A percentile compares a stretch with the other conserved stretches of the same genome.
phyloP scores from a whole-genome alignment of 1,140 invertebrate genomes.

The Paracyclopina nana region DNA sequence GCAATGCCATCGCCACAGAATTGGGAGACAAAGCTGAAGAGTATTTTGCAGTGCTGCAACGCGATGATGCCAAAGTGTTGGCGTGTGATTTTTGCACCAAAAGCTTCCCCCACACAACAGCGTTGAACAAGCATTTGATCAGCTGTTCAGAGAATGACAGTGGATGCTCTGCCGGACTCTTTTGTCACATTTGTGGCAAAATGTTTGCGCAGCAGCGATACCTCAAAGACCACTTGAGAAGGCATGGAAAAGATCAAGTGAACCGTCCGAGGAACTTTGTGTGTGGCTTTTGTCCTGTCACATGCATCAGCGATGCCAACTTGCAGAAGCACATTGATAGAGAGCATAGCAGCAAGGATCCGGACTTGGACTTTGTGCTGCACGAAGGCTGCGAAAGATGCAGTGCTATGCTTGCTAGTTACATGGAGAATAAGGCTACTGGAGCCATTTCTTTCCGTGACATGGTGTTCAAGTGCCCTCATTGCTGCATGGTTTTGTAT shows the following conservation, averaged over 20 bases:
- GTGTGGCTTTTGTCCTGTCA: neutral
- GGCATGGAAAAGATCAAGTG: neutral
- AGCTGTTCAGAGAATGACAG: neutral
- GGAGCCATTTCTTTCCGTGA: neutral
- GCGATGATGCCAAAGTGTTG: neutral
- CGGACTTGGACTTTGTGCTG: neutral
- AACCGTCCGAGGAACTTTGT: neutral
- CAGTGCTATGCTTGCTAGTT: neutral
- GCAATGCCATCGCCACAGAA: neutral
- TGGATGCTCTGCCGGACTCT: neutral
- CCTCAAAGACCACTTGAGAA: neutral
- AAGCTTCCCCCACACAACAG: neutral
- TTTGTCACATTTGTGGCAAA: constrained; percentile 9
- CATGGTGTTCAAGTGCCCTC: constrained; percentile 10
- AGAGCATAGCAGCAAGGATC: neutral
- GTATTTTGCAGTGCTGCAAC: neutral
- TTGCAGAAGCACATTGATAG: neutral
- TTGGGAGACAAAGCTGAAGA: neutral
- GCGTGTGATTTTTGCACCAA: neutral
- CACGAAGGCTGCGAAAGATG: neutral
- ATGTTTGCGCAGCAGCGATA: constrained; percentile 1
- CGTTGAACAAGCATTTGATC: constrained; percentile 4
- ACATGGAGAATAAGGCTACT: neutral
- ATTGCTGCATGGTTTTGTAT: constrained; percentile 6
- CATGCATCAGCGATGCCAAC: neutral